Base-by-base conservation (phyloP, 1,140 invertebrate genomes). In the Saccostrea glomerata region DNA sequence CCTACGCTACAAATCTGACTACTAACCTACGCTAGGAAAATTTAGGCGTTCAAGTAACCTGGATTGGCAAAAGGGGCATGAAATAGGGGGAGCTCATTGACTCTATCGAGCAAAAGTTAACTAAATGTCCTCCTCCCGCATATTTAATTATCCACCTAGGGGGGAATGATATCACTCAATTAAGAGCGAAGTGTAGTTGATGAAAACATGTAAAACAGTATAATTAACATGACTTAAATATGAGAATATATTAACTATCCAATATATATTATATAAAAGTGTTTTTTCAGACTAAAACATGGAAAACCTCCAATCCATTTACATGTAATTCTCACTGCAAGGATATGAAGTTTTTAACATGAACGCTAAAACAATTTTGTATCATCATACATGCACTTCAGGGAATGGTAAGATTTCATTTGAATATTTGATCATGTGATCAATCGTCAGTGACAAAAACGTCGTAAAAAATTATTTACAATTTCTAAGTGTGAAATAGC, bases 381-480 rank as follows among this genome's bases (percentile, higher is more conserved):
- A 77, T 30, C 70, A 77, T 77, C 25, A 77, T 77, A 30, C 23
- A 77, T 77, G 70, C 23, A 77, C 25, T 30, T 30, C 15, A 36
- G 25, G 70, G 70, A 77, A 77, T 77, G 70, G 70, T 77, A 15
- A 77, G 23, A 25, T 77, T 77, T 63, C 17, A 63, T 25, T 25
- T 5, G 15, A 6, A 13, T 17, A 30, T 77, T 25, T 30, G 70
- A 77, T 77, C 70, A 77, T 25, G 11, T 13, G 70, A 77, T 77
- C 70, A 77, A 77, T 77, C 70, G 70, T 77, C 70, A 77, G n/a
- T n/a, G n/a, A n/a, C n/a, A n/a, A n/a, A n/a, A 63, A n/a, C n/a
- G 23, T 30, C 70, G 15, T 77, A 77, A 3, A 15, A 30, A 15
- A 77, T 30, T 73, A 77, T 4, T 77, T 77, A 77, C 25, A 17